Base-by-base conservation (phyloP, 2,888 invertebrate genomes). In the Nymphalis c-album region DNA sequence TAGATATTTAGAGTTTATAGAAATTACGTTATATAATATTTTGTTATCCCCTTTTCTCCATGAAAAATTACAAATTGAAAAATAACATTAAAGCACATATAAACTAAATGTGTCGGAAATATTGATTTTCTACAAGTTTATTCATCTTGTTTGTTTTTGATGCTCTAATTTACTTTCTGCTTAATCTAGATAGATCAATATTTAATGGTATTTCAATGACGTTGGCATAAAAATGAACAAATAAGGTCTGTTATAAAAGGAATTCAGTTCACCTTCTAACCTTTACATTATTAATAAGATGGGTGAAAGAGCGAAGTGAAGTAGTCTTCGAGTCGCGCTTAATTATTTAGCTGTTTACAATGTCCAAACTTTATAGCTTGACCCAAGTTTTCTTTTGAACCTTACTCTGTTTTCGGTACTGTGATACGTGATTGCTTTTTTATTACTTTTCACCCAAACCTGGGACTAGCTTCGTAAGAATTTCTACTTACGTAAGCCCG, bases 271-370 rank as follows among this genome's bases (percentile, higher is more conserved):
- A 68, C 67, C 73, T 69, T 64, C 60, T 58, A 53, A 51, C 68
- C 67, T 68, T 64, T 74, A 53, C 69, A 74, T 79, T 78, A 79
- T 79, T 78, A 75, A 80, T 76, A 63, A 76, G 71, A 72, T 72
- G 76, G 77, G 76, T 75, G 75, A 77, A 77, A 77, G 75, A 78
- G 76, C 75, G 72, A 77, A 75, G 73, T 73, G 73, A 70, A 75
- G 75, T 76, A 77, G 77, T 78, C 77, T 78, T 79, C 76, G 78
- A 75, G 72, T 71, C 73, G 71, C 70, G 40, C 70, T 80, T 78
- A 81, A 82, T 83, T 79, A 79, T 82, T 80, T 77, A 82, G 73
- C 69, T 78, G 75, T 81, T 81, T 81, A 80, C 78, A 78, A 75
- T 78, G 78, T 78, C 78, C 76, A 72, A 75, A 76, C 73, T 73